Evolutionary conservation across 2,797 vertebrate genomes (phyloP).

Genomic region (Ficedula albicollis): DNA sequence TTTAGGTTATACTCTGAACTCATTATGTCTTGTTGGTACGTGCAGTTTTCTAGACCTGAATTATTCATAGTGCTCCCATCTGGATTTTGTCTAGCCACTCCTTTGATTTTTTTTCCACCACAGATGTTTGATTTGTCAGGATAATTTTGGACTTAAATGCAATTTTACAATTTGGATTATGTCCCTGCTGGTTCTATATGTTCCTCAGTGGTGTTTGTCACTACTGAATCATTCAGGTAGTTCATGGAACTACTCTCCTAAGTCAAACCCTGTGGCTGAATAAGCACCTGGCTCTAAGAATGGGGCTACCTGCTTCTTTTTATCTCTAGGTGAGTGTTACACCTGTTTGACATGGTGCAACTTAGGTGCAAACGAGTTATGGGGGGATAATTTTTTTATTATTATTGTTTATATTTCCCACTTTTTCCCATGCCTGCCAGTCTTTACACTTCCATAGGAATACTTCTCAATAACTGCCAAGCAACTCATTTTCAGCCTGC

Average conservation of each 20-base stretch:
- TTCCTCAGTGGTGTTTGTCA: neutral
- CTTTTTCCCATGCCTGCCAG: neutral
- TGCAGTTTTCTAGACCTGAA: neutral
- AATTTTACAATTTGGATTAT: neutral
- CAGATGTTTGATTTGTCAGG: neutral
- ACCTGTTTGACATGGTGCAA: neutral
- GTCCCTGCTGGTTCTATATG: neutral
- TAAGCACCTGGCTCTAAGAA: neutral
- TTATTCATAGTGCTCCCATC: neutral
- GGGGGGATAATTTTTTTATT: accelerated
- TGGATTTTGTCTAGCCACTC: neutral
- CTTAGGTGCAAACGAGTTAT: neutral
- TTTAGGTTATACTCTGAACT: neutral
- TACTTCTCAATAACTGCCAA: neutral
- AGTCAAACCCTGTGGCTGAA: neutral
- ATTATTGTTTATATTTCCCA: neutral
- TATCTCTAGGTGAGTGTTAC: neutral
- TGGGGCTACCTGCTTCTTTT: neutral
- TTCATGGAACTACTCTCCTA: neutral
- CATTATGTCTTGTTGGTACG: neutral
- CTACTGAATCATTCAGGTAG: neutral
- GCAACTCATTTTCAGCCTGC: neutral
- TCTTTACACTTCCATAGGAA: neutral
- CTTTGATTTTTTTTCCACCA: no score
- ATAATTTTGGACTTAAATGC: neutral